phyloP scores from a whole-genome alignment of 2,113 vertebrate species.

The Megaceryle torquata region DNA sequence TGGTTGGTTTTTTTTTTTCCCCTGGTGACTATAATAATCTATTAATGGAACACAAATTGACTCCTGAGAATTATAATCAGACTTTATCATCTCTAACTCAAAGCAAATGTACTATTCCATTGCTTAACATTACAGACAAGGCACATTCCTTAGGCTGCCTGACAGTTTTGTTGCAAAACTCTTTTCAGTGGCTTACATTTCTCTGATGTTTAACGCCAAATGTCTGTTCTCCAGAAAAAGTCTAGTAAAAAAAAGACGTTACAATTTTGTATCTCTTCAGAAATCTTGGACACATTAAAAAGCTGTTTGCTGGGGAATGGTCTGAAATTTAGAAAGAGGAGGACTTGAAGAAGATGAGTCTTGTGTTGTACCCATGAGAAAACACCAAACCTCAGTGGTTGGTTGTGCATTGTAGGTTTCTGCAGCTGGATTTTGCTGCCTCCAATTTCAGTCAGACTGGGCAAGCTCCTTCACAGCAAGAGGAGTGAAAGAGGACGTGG shows the following conservation, averaged over 20 bases:
- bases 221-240: background rate
- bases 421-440: background rate
- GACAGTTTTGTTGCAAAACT: background rate
- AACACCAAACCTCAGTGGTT: background rate
- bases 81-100: background rate
- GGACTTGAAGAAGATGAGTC: background rate
- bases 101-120: background rate
- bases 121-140: background rate
- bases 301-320: background rate
- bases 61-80: background rate
- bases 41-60: background rate
- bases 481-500: accelerated
- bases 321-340: background rate
- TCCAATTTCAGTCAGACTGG: background rate
- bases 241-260: background rate
- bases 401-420: background rate
- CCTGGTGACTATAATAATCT: background rate
- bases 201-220: background rate
- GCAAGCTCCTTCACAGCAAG: background rate
- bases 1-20: background rate
- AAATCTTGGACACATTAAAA: background rate
- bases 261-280: background rate
- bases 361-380: background rate
- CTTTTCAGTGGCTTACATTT: background rate
- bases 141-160: background rate